These are phyloP conservation scores for Zaprionus davidi DNA, from an alignment of 1,140 invertebrate genomes.

Conservation along the genomic window DNA sequence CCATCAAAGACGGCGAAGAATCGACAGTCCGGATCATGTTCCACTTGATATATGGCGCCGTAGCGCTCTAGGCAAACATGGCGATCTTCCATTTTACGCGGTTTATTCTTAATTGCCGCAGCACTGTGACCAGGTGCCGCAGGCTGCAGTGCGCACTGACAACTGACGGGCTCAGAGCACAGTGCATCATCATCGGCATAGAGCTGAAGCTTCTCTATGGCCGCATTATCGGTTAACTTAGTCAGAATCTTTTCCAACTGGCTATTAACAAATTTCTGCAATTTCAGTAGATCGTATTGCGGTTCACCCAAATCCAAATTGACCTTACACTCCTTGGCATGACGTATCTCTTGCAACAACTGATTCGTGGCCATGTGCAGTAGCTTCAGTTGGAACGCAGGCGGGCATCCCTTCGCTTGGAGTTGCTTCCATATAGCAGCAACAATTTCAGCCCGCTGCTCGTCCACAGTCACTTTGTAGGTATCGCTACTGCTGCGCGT, in stretches of 20 bases:
- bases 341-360: constrained; percentile 55
- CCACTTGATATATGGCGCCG: constrained; percentile 62
- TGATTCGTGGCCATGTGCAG: constrained; percentile 47
- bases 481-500: constrained; percentile 72
- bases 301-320: constrained; percentile 41
- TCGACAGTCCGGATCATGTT: constrained; percentile 71
- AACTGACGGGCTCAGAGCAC: constrained; percentile 13
- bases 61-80: constrained; percentile 71
- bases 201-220: constrained; percentile 53
- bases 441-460: constrained; percentile 64
- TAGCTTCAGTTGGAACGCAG: constrained; percentile 60
- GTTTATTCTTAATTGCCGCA: constrained; percentile 73
- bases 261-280: constrained; percentile 68
- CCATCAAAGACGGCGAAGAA: constrained; percentile 98
- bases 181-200: constrained; percentile 48
- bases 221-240: constrained; percentile 70
- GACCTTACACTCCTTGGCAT: constrained; percentile 72
- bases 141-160: constrained; percentile 13
- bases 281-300: constrained; percentile 71
- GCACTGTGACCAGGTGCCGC: constrained; percentile 22
- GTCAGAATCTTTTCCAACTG: constrained; percentile 66
- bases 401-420: constrained; percentile 49
- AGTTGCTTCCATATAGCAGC: constrained; percentile 68
- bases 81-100: constrained; percentile 80
- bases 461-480: constrained; percentile 66